These are phyloP conservation scores for Zalophus californianus DNA, from an alignment of 2,797 vertebrate genomes.

Conservation along the genomic window DNA sequence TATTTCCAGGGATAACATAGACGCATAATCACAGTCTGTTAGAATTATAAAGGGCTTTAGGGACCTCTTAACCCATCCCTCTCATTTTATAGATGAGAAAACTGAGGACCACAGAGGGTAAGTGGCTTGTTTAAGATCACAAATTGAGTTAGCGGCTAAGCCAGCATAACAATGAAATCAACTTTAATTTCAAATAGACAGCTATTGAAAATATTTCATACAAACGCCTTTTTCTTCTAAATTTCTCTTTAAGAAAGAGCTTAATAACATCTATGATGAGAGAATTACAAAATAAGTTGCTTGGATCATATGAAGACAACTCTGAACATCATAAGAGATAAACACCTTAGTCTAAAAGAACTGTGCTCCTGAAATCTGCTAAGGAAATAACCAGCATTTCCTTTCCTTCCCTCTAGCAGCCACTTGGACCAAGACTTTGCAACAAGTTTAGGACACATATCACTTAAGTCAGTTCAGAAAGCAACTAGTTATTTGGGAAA, in stretches of 20 bases:
- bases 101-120: background rate
- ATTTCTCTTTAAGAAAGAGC: background rate
- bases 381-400: background rate
- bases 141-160: background rate
- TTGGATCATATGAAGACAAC: background rate
- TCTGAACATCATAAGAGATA: background rate
- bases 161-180: constrained; percentile 3
- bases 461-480: background rate
- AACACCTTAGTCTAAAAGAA: background rate
- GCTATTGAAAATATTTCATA: background rate
- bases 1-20: constrained; percentile 56
- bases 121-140: constrained; percentile 6
- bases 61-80: background rate
- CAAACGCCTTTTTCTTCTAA: background rate
- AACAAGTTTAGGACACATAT: background rate
- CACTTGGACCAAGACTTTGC: background rate
- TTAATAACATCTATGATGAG: background rate
- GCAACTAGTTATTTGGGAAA: background rate
- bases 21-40: constrained; percentile 36
- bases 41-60: background rate
- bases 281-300: background rate
- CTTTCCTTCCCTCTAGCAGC: background rate
- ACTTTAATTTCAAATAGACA: background rate
- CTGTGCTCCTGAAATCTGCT: background rate
- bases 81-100: constrained; percentile 51